Base-by-base conservation (phyloP, 92 coral and sea anemone species). In the Porites lobata region DNA sequence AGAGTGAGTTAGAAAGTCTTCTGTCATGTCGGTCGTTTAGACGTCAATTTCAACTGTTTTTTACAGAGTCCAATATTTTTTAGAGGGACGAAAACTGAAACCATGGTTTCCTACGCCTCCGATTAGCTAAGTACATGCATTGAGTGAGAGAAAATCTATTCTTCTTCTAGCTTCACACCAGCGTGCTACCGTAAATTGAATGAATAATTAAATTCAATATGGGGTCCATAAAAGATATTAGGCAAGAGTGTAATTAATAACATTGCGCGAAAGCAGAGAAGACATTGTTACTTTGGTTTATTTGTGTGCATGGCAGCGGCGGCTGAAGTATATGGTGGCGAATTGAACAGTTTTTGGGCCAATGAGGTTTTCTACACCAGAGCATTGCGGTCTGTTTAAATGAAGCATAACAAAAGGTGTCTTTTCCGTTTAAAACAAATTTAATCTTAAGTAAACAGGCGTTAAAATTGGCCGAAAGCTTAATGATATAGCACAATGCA, bases 151-250 rank as follows among this genome's bases (percentile, higher is more conserved):
- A 69, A 69, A 58, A 38, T 69, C 67, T n/a, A 69, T 83, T 72
- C 50, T 72, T 38, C 21, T 32, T 18, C 15, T 50, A 72, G 72
- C 12, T 72, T 83, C 70, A 26, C 87, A 61, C 79, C 58, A 72
- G 62, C 79, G 13, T 63, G 87, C 10, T 43, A 61, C 24, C 20
- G 50, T 83, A 38, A 72, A 71, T 58, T 61, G 71, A 72, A 72
- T 61, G 26, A 18, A 20, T 83, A 83, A 83, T 83, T 72, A 47
- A 83, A 61, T 83, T 72, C 59, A 47, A 58, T 59, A 69, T 73
- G n/a, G 62, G 11, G 69, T 57, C 58, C 69, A 18, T 5, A 47
- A 83, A n/a, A 47, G 22, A 72, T 14, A 61, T 62, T 58, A 83
- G 26, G 69, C 53, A 50, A 72, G 50, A 38, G 62, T 38, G 85